Conservation (phyloP, 2,888 invertebrate genomes). For the Tribolium freemani region DNA sequence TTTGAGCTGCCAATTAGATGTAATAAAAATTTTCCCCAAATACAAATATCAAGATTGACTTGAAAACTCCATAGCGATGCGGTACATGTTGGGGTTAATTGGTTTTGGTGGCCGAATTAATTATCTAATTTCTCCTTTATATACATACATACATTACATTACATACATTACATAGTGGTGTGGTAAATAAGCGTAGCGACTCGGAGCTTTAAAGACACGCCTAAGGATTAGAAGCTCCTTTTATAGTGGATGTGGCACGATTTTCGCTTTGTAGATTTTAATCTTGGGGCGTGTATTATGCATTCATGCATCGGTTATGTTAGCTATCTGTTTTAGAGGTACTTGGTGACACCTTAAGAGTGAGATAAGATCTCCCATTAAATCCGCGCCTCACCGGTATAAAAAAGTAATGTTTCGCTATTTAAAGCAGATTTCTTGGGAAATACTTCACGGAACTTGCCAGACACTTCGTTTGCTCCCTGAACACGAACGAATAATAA, state of each 20-base stretch:
- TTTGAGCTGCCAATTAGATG: conserved; percentile 2
- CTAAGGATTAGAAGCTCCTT: conserved; percentile 28
- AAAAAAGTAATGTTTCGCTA: conserved; percentile 39
- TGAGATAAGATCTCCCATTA: conserved; percentile 58
- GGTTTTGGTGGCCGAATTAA: conserved; percentile 32
- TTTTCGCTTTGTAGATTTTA: conserved; percentile 52
- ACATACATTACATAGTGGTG: too few relatives aligned
- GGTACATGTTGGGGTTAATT: conserved; percentile 10
- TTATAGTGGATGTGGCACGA: conserved; percentile 39
- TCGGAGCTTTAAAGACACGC: conserved; percentile 28
- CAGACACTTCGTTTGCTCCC: neutral
- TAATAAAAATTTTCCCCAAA: conserved; percentile 10
- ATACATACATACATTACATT: too few relatives aligned
- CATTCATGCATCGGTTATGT: conserved; percentile 56
- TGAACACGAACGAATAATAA: neutral
- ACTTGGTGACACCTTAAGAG: conserved; percentile 59
- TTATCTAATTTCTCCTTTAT: conserved; percentile 32
- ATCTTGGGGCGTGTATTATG: conserved; percentile 52
- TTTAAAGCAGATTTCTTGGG: conserved; percentile 27
- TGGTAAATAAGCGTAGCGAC: conserved; percentile 28
- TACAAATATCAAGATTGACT: neutral
- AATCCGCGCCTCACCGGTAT: conserved; percentile 42
- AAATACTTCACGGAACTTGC: conserved; percentile 6
- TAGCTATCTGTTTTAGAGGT: conserved; percentile 57
- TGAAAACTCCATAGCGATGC: neutral